Evolutionary conservation across 2,113 vertebrate genomes (phyloP), one percentile per base, ranked within the genome.

Genomic region (Panurus biarmicus): DNA sequence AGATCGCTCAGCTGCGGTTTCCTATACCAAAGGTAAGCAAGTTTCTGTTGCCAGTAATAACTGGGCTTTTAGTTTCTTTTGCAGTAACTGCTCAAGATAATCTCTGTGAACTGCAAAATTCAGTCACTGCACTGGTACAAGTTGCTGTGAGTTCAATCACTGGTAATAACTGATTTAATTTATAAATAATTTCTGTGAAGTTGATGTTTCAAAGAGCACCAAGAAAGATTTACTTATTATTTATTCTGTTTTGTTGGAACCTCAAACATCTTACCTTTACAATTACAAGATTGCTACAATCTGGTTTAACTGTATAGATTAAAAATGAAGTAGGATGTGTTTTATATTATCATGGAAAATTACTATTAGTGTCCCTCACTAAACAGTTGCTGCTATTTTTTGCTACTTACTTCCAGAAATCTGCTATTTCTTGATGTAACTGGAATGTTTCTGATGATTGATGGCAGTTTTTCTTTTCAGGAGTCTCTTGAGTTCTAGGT

Each of bases 21-120:
- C 99, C 99, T 11, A 94, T 99, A 77, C 99, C 99, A 82, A 98
- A 99, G 98, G 99, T 99, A 94, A 95, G 96, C 3, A 7, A 19
- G 10, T 53, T 78, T 47, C 42, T 47, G 12, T 54, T 62, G 10
- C 38, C 29, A 14, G 11, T 8, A 20, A 19, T 31, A 33, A 51
- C 6, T 24, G 20, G n/a, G 20, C n/a, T 14, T 64, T 65, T 45
- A 7, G 1, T 31, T 88, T 74, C 47, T 69, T 42, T 33, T 78
- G 14, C 36, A 31, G 33, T 83, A 65, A 21, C n/a, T 91, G 8
- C 33, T 67, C 19, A 47, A 38, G 2, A 31, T 10, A 31, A 17
- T 75, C 20, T 23, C 2, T 62, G 25, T 78, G 33, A 70, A 35
- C 79, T 71, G 45, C 10, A 18, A 25, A 61, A 47, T 67, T 8